These are phyloP conservation scores for Drosophila prosaltans DNA, from an alignment of 1,140 invertebrate species.

Conservation along the genomic window DNA sequence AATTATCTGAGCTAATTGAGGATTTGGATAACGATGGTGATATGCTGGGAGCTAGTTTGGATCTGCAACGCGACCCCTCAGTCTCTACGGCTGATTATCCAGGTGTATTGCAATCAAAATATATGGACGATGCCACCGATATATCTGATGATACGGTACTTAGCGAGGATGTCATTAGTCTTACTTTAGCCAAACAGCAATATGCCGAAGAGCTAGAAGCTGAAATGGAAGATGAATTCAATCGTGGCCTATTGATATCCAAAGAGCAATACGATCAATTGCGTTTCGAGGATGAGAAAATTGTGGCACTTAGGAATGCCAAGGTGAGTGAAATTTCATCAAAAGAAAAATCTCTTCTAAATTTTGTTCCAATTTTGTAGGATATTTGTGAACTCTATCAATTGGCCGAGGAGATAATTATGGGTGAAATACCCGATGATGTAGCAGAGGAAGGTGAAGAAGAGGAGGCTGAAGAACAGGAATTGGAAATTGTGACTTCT, in stretches of 20 bases:
- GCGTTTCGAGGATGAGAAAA: conserved; percentile 76
- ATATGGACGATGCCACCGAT: conserved; percentile 69
- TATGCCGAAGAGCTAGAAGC: conserved; percentile 66
- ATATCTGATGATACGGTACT: conserved; percentile 58
- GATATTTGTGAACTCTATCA: conserved; percentile 76
- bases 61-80: conserved; percentile 40
- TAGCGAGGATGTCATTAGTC: conserved; percentile 63
- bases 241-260: conserved; percentile 69
- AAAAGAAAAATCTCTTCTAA: not conserved
- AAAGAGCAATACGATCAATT: conserved; percentile 75
- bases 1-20: conserved; percentile 43
- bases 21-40: conserved; percentile 27
- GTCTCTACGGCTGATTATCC: conserved; percentile 39
- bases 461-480: conserved; percentile 33
- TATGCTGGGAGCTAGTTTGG: conserved; percentile 28
- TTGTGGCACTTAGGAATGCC: conserved; percentile 68
- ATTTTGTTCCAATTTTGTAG: conserved; percentile 19
- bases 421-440: conserved; percentile 63
- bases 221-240: conserved; percentile 78
- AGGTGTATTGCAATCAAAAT: conserved; percentile 41
- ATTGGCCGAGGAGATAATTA: conserved; percentile 78
- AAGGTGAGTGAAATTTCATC: conserved; percentile 40
- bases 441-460: conserved; percentile 42
- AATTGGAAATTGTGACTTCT: conserved; percentile 21
- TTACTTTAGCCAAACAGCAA: conserved; percentile 66